Evolutionary conservation across 2,888 invertebrate genomes (phyloP), one percentile per base, ranked within the genome.

Genomic region (Drosophila maculinotata): DNA sequence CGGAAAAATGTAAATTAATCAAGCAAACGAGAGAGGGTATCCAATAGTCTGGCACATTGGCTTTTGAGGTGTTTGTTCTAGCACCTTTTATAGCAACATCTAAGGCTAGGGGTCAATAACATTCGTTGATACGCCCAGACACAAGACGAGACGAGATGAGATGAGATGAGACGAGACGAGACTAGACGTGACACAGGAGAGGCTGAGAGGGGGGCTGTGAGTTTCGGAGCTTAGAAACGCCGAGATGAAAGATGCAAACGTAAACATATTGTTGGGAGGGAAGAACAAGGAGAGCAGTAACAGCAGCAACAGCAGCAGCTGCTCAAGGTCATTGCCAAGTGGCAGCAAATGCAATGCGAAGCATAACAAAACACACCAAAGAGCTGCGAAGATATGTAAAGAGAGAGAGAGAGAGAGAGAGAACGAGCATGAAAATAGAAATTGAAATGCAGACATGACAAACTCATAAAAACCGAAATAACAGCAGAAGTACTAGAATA

Each of bases 311-410:
- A 15, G 33, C 39, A 47, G 58, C 67, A 63, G 67, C 41, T 72
- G 66, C 54, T 79, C 86, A 81, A 81, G 81, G 81, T 81, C 80
- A 79, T 36, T 85, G 82, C 51, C 79, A 76, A 78, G 57, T 51
- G 53, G 30, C 44, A 30, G 45, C 28, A 49, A 62, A 54, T 67
- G 74, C 60, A 67, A 59, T 49, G 45, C 35, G 12, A 45, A 45
- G 17, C 30, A 23, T 3, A 31, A 35, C 25, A 47, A 15, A 33
- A 8, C 14, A 15, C 45, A n/a, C 35, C n/a, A 35, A 25, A 23
- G 14, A 36, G 15, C 1, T 25, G 7, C 15, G 36, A 3, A 4
- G n/a, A 12, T 1, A n/a, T 6, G 2, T 8, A 9, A 9, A 35
- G 2, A 2, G 1, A 35, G 5, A 9, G 9, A 14, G 14, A 4